Evolutionary conservation across 2,888 invertebrate species (phyloP), one percentile per base, ranked within the genome.

Genomic region (Lasioglossum zephyrum): DNA sequence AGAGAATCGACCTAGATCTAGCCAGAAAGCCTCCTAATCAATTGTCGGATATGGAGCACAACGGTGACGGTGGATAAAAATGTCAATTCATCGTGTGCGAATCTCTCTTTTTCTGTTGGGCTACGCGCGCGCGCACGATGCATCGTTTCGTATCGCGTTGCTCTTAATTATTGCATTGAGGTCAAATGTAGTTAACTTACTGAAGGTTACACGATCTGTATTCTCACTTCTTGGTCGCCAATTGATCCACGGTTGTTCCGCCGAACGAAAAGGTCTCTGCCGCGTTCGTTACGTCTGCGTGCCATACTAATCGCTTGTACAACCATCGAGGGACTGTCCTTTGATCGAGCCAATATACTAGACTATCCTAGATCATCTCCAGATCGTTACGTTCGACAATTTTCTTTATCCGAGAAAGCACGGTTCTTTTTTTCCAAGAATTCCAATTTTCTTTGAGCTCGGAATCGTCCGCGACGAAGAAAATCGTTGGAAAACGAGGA

Each of bases 81-180:
- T 73, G 83, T 79, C 91, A 87, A 88, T 90, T 90, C 79, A 87
- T 79, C 79, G 76, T 86, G 53, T 70, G 79, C 77, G 78, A 91
- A 88, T 91, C 83, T 81, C 73, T 80, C 75, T 18, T 60, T 26
- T 63, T 70, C 73, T 53, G 66, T 44, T 41, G 53, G 63, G 9
- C 53, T n/a, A 9, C 9, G 9, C 22, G 22, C 0, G 22, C 49
- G 31, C n/a, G 36, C 44, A 49, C 1, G 1, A 60, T 13, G n/a
- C 60, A 26, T 31, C 36, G 66, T 31, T 18, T 66, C 74, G 73
- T 74, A 72, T 75, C 74, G 83, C 79, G 6, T 66, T 31, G 93
- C 85, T 92, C 93, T 93, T 92, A 93, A 93, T 93, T 92, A 91
- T 88, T 91, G 87, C 90, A 93, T 93, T 93, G 92, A 93, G 93